These are phyloP conservation scores for Macroglossus sobrinus DNA, from an alignment of 2,113 vertebrate species.

Conservation along the genomic window DNA sequence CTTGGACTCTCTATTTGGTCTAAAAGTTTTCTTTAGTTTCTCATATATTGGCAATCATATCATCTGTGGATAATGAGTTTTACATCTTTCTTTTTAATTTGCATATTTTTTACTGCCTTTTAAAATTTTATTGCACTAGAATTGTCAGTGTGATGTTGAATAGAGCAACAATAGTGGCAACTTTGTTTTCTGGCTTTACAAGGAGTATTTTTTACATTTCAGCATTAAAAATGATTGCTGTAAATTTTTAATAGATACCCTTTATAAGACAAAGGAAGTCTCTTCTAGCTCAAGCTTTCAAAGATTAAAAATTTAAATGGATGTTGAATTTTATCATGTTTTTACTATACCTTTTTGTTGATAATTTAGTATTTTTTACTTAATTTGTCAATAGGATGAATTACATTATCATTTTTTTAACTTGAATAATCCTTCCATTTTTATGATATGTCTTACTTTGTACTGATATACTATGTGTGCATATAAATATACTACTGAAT, in stretches of 20 bases:
- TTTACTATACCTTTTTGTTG: not conserved
- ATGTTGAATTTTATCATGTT: not conserved
- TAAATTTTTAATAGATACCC: not conserved
- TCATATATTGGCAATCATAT: not conserved
- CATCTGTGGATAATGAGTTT: not conserved
- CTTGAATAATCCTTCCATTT: not conserved
- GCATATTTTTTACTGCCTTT: not conserved
- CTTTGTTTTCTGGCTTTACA: not conserved
- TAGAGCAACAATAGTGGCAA: not conserved
- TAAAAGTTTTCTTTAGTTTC: not conserved
- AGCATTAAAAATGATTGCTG: not conserved
- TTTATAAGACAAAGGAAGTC: not conserved
- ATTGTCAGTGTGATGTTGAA: not conserved
- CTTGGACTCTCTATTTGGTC: not conserved
- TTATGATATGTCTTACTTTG: not conserved
- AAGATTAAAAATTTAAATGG: not conserved
- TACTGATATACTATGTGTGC: not conserved
- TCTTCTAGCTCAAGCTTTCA: not conserved
- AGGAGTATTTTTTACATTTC: not conserved
- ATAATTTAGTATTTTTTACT: not conserved
- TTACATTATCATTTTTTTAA: not conserved
- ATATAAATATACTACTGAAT: not conserved
- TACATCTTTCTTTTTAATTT: not conserved
- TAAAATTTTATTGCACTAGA: not conserved
- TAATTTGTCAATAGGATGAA: not conserved